phyloP scores from a whole-genome alignment of 2,113 vertebrate genomes.

The Tachycineta bicolor region DNA sequence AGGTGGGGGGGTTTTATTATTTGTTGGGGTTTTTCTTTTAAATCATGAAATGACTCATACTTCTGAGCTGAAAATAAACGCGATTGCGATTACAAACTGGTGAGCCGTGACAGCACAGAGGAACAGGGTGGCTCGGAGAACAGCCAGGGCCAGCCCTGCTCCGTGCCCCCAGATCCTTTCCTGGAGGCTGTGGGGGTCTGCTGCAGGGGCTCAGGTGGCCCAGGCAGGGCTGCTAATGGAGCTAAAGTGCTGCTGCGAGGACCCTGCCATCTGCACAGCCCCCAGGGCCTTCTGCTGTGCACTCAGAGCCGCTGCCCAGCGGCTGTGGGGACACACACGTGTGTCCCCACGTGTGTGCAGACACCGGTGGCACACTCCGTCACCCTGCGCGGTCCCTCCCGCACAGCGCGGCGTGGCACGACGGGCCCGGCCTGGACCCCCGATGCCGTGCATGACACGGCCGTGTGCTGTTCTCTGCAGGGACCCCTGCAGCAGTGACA shows the following conservation, averaged over 20 bases:
- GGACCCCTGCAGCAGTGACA: slow-evolving; percentile 44
- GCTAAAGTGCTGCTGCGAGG: slow-evolving; percentile 55
- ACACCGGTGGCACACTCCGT: not conserved
- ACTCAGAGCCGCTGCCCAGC: not conserved
- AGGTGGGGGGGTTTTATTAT: not conserved
- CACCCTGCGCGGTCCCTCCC: not conserved
- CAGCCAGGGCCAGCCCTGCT: not conserved
- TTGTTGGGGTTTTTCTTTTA: not conserved
- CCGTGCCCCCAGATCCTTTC: not conserved
- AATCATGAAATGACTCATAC: not conserved
- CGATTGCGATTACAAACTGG: not conserved
- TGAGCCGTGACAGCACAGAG: not conserved
- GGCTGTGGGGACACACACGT: not conserved
- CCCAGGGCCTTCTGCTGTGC: not conserved
- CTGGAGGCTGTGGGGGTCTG: fast-evolving
- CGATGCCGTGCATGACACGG: not conserved
- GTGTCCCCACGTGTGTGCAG: not conserved
- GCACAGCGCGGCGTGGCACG: not conserved
- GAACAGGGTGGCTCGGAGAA: not conserved
- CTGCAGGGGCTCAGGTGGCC: slow-evolving; percentile 5
- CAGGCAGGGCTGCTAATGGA: slow-evolving; percentile 62
- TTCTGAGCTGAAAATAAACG: slow-evolving; percentile 43
- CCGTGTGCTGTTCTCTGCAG: slow-evolving; percentile 47
- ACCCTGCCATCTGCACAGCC: not conserved
- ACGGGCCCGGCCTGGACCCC: not conserved